These are phyloP conservation scores for Psephotus haematonotus DNA, from an alignment of 2,113 vertebrate genomes.

Conservation along the genomic window DNA sequence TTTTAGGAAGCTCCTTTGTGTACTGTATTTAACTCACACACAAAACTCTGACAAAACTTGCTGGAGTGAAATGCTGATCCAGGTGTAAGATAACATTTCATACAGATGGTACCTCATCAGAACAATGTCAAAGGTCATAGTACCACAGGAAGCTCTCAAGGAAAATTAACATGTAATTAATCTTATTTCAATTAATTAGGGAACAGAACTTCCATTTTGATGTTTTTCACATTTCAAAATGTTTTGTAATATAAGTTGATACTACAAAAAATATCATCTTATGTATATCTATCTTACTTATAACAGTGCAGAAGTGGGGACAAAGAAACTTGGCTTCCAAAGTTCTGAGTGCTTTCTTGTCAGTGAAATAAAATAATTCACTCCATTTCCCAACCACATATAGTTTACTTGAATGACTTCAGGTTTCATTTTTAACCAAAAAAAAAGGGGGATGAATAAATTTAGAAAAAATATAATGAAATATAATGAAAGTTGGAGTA, in stretches of 20 bases:
- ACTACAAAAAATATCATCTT: not conserved
- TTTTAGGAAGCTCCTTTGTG: not conserved
- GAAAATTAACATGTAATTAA: not conserved
- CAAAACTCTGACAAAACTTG: not conserved
- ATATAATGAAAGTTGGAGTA: not conserved
- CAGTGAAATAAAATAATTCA: not conserved
- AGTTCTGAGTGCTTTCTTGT: not conserved
- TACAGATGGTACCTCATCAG: not conserved
- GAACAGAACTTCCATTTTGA: not conserved
- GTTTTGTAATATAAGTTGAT: not conserved
- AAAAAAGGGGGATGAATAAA: not conserved
- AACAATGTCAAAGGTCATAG: not conserved
- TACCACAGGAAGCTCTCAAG: not conserved
- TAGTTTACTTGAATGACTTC: not conserved
- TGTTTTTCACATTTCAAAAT: not conserved
- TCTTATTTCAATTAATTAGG: not conserved
- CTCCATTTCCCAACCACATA: not conserved
- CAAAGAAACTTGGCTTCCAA: not conserved
- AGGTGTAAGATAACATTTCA: not conserved
- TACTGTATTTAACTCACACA: not conserved
- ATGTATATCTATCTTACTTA: not conserved
- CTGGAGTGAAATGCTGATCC: not conserved
- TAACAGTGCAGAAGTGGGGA: not conserved
- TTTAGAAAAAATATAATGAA: not conserved
- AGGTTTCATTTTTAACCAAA: not conserved